Conservation (phyloP, 2,797 vertebrate genomes). For the Champsocephalus esox region DNA sequence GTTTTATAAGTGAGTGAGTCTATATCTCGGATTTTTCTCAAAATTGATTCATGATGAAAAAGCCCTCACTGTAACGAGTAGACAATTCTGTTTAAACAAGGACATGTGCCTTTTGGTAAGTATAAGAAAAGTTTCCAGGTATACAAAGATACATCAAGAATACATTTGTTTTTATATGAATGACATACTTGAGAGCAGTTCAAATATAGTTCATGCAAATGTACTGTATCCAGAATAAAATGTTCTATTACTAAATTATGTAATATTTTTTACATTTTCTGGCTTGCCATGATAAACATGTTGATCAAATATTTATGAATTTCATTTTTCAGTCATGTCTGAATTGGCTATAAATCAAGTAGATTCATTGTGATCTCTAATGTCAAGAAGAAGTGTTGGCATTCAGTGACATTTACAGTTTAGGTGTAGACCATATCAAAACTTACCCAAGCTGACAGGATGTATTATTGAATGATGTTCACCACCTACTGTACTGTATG, state of each 20-base stretch:
- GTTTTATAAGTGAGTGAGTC: background rate
- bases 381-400: background rate
- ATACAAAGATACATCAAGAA: background rate
- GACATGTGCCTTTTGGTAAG: background rate
- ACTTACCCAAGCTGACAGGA: background rate
- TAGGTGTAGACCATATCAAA: background rate
- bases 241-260: slow-evolving; percentile 10
- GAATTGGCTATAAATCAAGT: background rate
- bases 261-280: background rate
- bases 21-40: background rate
- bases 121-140: background rate
- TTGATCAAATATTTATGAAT: slow-evolving; percentile 12
- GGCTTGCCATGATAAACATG: background rate
- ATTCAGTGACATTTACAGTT: background rate
- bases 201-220: slow-evolving; percentile 1
- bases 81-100: background rate
- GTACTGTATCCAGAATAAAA: background rate
- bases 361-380: background rate
- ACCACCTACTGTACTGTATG: background rate
- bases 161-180: background rate
- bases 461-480: slow-evolving; percentile 19
- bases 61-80: background rate
- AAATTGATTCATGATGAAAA: background rate
- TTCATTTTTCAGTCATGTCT: background rate
- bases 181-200: background rate